Base-by-base conservation (phyloP, 2,113 vertebrate genomes). In the Perognathus longimembris region DNA sequence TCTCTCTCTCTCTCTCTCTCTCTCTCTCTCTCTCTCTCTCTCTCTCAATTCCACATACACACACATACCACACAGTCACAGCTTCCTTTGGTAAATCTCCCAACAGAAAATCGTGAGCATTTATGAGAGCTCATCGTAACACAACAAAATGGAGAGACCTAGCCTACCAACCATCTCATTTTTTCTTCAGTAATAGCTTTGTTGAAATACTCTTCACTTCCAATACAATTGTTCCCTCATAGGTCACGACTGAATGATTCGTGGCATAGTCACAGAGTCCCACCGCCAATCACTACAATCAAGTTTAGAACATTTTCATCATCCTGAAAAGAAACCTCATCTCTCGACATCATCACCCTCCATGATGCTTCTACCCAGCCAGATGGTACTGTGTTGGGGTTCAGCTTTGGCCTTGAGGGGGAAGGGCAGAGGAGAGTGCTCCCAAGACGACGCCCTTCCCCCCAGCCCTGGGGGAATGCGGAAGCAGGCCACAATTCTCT, bases 141-240 rank as follows among this genome's bases (percentile, higher is more conserved):
- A 59, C 54, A 75, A 69, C n/a, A 70, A 85, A 96, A 82, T 50
- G 34, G 57, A 90, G 77, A 81, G 21, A 63, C 24, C 69, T 73
- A 90, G 69, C 21, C 87, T 85, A 81, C 69, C 66, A 81, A 75
- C 82, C 88, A 73, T 9, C 34, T 59, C 40, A 78, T 66, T 64
- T 91, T 54, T 70, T 50, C 75, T 87, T 70, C 59, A 63, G 78
- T 36, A 87, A 74, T 50, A 79, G 69, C 63, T 95, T 91, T 81
- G 80, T 24, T 61, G 61, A 84, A n/a, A 73, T 69, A 45, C 38
- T 96, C 84, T 36, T 79, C 67, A 69, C 40, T 26, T 57, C 45
- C 34, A 63, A 20, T 8, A 77, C 21, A 34, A 71, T n/a, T 66
- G 9, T 40, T 40, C n/a, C 89, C 64, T 32, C n/a, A 50, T 70